phyloP scores from a whole-genome alignment of 2,113 vertebrate genomes.

The Notechis scutatus region DNA sequence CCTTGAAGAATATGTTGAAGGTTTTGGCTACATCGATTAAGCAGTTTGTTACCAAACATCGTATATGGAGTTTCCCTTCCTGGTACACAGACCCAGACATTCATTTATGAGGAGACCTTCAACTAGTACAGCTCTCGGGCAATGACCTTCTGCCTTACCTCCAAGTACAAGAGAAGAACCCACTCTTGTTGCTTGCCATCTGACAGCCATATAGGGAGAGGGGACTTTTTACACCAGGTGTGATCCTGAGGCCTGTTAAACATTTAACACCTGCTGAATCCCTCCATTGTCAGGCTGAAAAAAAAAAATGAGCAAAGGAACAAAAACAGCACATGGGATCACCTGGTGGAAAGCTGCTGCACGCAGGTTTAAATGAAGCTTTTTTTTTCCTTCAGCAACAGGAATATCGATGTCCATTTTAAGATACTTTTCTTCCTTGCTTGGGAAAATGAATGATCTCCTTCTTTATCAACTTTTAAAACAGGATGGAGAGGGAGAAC shows the following conservation, averaged over 20 bases:
- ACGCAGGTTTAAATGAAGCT: neutral
- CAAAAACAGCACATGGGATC: slow-evolving; percentile 9
- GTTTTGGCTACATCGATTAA: neutral
- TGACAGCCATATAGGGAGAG: neutral
- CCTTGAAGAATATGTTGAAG: neutral
- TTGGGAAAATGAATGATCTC: neutral
- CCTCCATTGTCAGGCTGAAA: neutral
- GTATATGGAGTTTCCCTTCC: neutral
- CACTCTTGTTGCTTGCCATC: neutral
- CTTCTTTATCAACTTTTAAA: neutral
- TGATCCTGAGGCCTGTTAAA: slow-evolving; percentile 23
- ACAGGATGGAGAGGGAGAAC: neutral
- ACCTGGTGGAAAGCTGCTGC: neutral
- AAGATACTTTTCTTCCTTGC: neutral
- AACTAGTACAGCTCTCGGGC: neutral
- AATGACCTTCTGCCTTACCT: neutral
- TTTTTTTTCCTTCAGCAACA: neutral
- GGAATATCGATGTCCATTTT: neutral
- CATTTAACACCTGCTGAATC: slow-evolving; percentile 22
- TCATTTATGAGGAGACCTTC: neutral
- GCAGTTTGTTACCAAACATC: neutral
- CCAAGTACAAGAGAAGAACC: neutral
- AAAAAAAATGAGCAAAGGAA: neutral
- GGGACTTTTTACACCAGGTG: slow-evolving; percentile 3
- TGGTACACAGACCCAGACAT: neutral